Evolutionary conservation across 2,888 invertebrate species (phyloP).

Genomic region (Ornithoptera alexandrae): DNA sequence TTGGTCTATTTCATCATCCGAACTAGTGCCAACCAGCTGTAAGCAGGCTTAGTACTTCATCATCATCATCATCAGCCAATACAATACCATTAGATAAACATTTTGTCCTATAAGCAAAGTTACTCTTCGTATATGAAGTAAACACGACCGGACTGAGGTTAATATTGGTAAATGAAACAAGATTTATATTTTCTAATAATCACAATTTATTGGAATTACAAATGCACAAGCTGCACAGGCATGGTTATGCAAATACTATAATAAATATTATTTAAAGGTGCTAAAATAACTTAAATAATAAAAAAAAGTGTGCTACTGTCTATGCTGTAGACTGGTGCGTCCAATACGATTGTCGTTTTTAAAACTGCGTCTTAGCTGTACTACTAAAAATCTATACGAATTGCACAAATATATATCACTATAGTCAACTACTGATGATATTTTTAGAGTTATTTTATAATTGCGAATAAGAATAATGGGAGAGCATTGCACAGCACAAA

Average conservation of each 20-base stretch:
- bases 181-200: conserved; percentile 59
- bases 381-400: conserved; percentile 17
- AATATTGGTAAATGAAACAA: conserved; percentile 20
- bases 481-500: conserved; percentile 24
- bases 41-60: too few relatives aligned
- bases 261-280: conserved; percentile 71
- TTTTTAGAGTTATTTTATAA: conserved; percentile 19
- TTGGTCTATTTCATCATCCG: too few relatives aligned
- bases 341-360: conserved; percentile 49
- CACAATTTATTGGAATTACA: conserved; percentile 77
- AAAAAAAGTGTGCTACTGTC: conserved; percentile 62
- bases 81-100: too few relatives aligned
- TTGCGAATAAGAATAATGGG: conserved; percentile 21
- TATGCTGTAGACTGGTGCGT: conserved; percentile 74
- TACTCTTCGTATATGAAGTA: not conserved
- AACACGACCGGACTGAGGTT: not conserved
- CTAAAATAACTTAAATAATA: conserved; percentile 65
- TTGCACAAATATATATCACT: conserved; percentile 37
- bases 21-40: too few relatives aligned
- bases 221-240: conserved; percentile 74
- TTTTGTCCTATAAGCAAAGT: not conserved
- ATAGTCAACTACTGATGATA: conserved; percentile 42
- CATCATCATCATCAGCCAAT: too few relatives aligned
- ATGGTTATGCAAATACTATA: conserved; percentile 66
- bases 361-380: conserved; percentile 44